Percentiles rank a stretch among this genome's conserved stretches.
phyloP scores from a whole-genome alignment of 2,797 vertebrate genomes.

The Chelon auratus region DNA sequence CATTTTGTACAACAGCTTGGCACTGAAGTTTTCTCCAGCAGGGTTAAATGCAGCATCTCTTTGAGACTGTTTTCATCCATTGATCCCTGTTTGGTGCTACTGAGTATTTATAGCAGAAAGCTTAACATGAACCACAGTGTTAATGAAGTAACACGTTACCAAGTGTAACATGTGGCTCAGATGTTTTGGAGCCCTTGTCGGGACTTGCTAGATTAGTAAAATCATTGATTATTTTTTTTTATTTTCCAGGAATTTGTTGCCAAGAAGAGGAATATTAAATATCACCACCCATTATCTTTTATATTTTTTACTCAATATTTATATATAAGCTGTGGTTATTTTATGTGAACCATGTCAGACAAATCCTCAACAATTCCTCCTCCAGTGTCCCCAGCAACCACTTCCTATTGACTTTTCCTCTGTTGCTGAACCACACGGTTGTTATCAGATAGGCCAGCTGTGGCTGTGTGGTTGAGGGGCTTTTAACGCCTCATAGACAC shows the following conservation, averaged over 20 bases:
- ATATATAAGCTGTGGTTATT: conserved; percentile 1
- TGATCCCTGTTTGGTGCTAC: background rate
- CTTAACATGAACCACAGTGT: background rate
- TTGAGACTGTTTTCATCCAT: background rate
- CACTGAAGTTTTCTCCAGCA: background rate
- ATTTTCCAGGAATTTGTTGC: background rate
- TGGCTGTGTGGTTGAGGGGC: conserved; percentile 60
- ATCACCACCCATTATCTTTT: background rate
- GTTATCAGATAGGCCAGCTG: conserved; percentile 77
- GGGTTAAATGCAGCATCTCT: background rate
- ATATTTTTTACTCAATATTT: background rate
- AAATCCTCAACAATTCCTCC: conserved; percentile 29
- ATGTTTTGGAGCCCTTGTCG: background rate
- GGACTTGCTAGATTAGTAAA: background rate
- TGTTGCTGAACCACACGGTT: conserved; percentile 65
- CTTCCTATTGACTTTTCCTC: conserved; percentile 73
- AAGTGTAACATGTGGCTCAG: background rate
- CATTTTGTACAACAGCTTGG: background rate
- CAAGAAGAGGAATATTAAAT: background rate
- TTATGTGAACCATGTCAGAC: conserved; percentile 13
- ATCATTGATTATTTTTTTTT: background rate
- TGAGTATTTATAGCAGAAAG: background rate
- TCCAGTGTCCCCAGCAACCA: conserved; percentile 33
- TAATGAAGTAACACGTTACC: background rate
- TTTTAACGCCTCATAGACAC: conserved; percentile 74